phyloP scores from a whole-genome alignment of 2,888 invertebrate species.

The Ornithoptera priamus region DNA sequence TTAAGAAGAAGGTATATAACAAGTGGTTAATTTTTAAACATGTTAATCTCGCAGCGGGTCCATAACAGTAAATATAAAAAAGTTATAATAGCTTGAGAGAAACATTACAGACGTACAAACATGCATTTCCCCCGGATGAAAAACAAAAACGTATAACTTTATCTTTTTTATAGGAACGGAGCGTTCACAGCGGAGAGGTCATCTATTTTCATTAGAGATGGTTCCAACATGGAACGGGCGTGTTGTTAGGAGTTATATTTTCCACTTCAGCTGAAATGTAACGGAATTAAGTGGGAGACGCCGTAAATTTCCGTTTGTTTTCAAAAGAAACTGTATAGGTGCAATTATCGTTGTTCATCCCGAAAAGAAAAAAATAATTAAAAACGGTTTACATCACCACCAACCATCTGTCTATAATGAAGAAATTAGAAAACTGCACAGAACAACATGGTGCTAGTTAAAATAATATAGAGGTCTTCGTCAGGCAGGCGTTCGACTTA shows the following conservation, averaged over 20 bases:
- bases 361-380: no score
- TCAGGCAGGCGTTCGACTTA: no score
- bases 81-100: background rate
- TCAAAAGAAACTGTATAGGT: background rate
- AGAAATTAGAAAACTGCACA: no score
- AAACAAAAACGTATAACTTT: slow-evolving; percentile 17
- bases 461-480: no score
- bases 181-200: slow-evolving; percentile 22
- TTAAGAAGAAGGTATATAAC: no score
- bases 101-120: slow-evolving; percentile 7
- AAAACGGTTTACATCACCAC: no score
- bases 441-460: no score
- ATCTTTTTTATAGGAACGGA: slow-evolving; percentile 24
- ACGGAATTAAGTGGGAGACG: slow-evolving; percentile 14
- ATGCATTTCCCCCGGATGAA: slow-evolving; percentile 2
- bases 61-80: background rate
- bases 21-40: no score
- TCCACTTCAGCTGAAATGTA: slow-evolving; percentile 24
- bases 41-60: background rate
- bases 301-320: slow-evolving; percentile 3
- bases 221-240: slow-evolving; percentile 28
- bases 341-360: background rate
- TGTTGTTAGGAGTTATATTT: slow-evolving; percentile 26
- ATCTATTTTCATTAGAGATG: slow-evolving; percentile 27
- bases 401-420: no score